Base-by-base conservation (phyloP, 2,888 invertebrate genomes). In the Philopedon plagiatum region DNA sequence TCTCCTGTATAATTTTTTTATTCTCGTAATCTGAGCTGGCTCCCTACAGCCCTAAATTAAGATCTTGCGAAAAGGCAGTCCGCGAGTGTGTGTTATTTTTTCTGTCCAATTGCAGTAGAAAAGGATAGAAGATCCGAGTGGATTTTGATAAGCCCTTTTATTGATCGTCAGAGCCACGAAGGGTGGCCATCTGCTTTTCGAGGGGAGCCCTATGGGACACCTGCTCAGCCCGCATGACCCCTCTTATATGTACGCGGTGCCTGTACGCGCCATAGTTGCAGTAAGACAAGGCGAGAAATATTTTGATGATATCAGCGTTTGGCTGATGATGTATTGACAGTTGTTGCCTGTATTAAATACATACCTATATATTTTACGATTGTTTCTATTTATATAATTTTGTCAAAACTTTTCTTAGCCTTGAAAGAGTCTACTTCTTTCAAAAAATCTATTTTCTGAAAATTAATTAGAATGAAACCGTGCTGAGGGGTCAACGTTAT, bases 151-250 rank as follows among this genome's bases (percentile, higher is more conserved):
- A 70, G 63, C 18, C 46, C 64, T 49, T 62, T 49, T 57, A 70
- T 70, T 37, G 70, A 70, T 70, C 51, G 21, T 37, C 37, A 62
- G 46, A 49, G 67, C 62, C 26, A 46, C 57, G 41, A 72, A 68
- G 72, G 71, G 62, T 66, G 57, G 63, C 73, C 73, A 73, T 73
- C 73, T 73, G 73, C 64, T 15, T 68, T 57, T 29, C 46, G 39
- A 67, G 67, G 72, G 72, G 72, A 62, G 67, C 46, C 72, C 62
- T 49, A 62, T 61, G 29, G 67, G 62, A 72, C 72, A 72, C 72
- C 72, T 72, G 72, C 72, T 37, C 44, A 44, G 65, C 63, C 66
- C 49, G 60, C 60, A 65, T 71, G 60, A 56, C 58, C 63, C 70
- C 70, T 58, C 51, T 32, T 46, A 41, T n/a, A n/a, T 63, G 37